phyloP scores from a whole-genome alignment of 2,888 invertebrate species.

The Scaptodrosophila latifasciaeformis region DNA sequence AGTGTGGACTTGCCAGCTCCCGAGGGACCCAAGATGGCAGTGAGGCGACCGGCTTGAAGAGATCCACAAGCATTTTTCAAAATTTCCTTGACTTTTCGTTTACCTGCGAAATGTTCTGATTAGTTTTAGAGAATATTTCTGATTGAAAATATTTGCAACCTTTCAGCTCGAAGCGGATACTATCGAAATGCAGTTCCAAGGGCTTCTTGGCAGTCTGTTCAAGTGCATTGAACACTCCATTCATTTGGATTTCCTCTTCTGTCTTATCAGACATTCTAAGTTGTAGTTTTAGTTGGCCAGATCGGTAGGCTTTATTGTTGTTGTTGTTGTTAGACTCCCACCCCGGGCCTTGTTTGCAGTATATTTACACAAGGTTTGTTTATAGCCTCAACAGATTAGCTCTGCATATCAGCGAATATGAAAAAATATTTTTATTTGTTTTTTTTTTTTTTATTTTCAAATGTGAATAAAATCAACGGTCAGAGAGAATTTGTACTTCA shows the following conservation, averaged over 20 bases:
- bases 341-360: no score
- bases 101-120: neutral
- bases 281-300: no score
- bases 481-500: no score
- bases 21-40: slow-evolving; percentile 82
- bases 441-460: no score
- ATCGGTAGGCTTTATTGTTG: no score
- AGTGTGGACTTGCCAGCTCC: slow-evolving; percentile 87
- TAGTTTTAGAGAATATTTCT: no score
- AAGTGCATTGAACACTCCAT: neutral
- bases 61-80: slow-evolving; percentile 78
- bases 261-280: slow-evolving; percentile 43
- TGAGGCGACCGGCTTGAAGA: slow-evolving; percentile 79
- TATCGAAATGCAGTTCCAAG: slow-evolving; percentile 54
- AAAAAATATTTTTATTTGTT: no score
- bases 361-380: neutral
- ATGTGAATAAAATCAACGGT: no score
- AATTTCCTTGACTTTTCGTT: slow-evolving; percentile 75
- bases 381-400: neutral
- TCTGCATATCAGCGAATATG: no score
- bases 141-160: slow-evolving; percentile 43
- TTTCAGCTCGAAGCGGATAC: slow-evolving; percentile 58
- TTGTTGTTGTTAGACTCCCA: no score
- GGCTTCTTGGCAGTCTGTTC: neutral
- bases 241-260: no score